A percentile compares a stretch with the other conserved stretches of the same genome.
phyloP scores from a whole-genome alignment of 2,888 invertebrate genomes.

The Stictocephala bisonia region DNA sequence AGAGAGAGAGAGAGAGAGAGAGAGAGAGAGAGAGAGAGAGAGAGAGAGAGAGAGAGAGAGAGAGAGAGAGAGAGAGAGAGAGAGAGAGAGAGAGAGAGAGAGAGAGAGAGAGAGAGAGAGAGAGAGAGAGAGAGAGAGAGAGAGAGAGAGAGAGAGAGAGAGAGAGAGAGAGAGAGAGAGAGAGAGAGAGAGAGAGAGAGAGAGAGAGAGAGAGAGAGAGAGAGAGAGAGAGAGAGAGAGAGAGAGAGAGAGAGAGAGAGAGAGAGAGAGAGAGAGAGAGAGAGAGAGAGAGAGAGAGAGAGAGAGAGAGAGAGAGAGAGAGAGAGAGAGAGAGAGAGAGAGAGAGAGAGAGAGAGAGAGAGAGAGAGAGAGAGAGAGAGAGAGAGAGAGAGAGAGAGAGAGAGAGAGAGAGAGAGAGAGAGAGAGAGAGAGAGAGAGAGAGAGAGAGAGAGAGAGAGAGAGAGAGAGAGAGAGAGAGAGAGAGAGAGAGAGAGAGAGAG shows the following conservation, averaged over 20 bases:
- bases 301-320: neutral
- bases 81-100: neutral
- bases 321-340: neutral
- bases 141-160: neutral
- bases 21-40: neutral
- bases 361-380: neutral
- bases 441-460: neutral
- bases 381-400: neutral
- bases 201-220: neutral
- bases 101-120: neutral
- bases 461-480: neutral
- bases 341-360: neutral
- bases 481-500: neutral
- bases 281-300: neutral
- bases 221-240: neutral
- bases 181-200: neutral
- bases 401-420: neutral
- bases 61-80: neutral
- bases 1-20: neutral
- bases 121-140: neutral
- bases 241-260: neutral
- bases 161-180: neutral
- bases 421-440: neutral
- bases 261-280: neutral
- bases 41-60: neutral